Conservation (phyloP, 2,888 invertebrate species). For the Siphlonurus alternatus region DNA sequence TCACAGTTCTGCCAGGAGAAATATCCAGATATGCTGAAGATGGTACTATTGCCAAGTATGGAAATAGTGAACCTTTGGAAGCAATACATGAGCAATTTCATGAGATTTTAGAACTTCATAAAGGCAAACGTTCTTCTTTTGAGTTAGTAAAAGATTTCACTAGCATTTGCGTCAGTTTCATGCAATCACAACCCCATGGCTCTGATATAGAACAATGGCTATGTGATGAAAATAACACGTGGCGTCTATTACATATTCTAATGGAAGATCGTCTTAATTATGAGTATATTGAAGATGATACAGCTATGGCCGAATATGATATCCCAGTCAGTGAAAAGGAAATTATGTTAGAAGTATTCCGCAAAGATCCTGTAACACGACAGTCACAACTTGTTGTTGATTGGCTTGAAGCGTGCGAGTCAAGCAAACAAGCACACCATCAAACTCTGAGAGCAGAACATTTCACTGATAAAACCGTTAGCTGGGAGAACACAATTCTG, state of each 20-base stretch:
- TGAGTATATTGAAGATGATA: conserved; percentile 13
- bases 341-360: conserved; percentile 38
- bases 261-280: conserved; percentile 56
- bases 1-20: background rate
- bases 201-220: conserved; percentile 24
- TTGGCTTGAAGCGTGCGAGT: conserved; percentile 76
- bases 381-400: conserved; percentile 70
- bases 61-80: background rate
- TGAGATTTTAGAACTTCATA: background rate
- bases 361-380: conserved; percentile 33
- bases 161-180: background rate
- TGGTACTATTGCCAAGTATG: background rate
- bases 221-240: conserved; percentile 72
- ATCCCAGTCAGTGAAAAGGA: conserved; percentile 38
- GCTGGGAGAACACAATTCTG: conserved; percentile 85
- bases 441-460: conserved; percentile 38
- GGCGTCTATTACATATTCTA: conserved; percentile 67
- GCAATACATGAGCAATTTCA: background rate
- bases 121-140: background rate
- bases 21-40: background rate
- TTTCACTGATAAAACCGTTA: conserved; percentile 65
- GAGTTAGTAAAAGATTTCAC: background rate
- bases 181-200: background rate
- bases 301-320: conserved; percentile 13
- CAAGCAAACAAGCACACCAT: conserved; percentile 31